A percentile compares a stretch with the other conserved stretches of the same genome.
These are phyloP conservation scores for Leucopsar rothschildi DNA, from an alignment of 2,113 vertebrate genomes.

Conservation along the genomic window DNA sequence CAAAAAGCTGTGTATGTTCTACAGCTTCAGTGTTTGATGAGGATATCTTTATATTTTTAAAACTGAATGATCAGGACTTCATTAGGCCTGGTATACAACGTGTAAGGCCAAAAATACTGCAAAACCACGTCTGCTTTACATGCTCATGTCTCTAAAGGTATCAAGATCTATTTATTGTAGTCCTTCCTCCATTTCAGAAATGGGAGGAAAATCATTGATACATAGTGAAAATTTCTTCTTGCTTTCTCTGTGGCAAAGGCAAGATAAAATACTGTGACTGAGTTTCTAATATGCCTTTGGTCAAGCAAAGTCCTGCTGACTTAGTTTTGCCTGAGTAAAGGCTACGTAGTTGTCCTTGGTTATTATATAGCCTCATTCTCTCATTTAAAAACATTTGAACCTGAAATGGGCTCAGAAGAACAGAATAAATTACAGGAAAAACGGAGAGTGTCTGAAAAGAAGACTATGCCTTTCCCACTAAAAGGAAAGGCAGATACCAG, in stretches of 20 bases:
- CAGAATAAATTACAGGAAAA: not conserved
- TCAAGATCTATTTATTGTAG: not conserved
- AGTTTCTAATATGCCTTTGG: not conserved
- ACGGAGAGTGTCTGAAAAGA: not conserved
- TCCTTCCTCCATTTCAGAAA: not conserved
- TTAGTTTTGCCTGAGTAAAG: not conserved
- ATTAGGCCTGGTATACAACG: not conserved
- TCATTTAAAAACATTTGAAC: not conserved
- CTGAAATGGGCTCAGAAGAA: not conserved
- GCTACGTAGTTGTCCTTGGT: not conserved
- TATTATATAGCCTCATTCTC: not conserved
- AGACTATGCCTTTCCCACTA: not conserved
- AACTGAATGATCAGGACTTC: not conserved
- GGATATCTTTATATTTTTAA: not conserved
- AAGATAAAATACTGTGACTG: not conserved
- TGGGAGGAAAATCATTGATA: not conserved
- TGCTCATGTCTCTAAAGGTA: not conserved
- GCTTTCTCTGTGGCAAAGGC: not conserved
- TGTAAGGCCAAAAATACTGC: not conserved
- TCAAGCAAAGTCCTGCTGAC: not conserved
- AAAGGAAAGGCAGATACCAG: not conserved
- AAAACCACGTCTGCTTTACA: not conserved
- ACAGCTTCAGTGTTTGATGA: not conserved
- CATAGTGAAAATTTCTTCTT: not conserved
- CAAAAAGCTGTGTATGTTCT: not conserved